phyloP scores from a whole-genome alignment of 2,113 vertebrate species.

The Neolamprologus toae region DNA sequence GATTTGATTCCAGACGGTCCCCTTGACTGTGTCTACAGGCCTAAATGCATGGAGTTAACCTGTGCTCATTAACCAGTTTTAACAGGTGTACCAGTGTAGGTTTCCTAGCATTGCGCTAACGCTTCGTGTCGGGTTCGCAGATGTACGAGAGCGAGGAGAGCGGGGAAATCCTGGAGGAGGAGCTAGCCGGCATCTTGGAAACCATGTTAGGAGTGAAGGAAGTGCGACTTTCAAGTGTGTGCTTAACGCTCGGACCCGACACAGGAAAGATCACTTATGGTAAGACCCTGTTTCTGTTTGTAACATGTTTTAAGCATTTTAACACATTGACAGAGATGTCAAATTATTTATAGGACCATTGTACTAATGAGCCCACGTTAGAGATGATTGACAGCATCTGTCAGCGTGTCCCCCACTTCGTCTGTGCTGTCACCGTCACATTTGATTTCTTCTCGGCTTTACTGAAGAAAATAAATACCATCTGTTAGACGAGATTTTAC shows the following conservation, averaged over 20 bases:
- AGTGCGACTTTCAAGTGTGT: conserved; percentile 71
- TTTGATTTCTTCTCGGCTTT: neutral
- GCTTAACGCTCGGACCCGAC: conserved; percentile 64
- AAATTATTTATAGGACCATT: neutral
- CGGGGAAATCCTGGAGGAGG: conserved; percentile 63
- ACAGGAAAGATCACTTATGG: conserved; percentile 76
- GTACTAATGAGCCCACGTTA: neutral
- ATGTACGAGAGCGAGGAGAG: conserved; percentile 77
- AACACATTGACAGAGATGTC: neutral
- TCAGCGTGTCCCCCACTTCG: neutral
- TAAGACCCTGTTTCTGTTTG: conserved; percentile 48
- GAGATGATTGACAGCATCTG: conserved; percentile 3
- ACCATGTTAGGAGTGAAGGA: conserved; percentile 82
- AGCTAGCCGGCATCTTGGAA: conserved; percentile 78
- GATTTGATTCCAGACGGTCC: neutral
- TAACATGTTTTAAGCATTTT: neutral
- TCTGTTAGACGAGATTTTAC: neutral
- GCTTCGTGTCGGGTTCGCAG: conserved; percentile 36
- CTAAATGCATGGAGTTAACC: neutral
- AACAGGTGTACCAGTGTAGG: neutral
- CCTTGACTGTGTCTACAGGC: neutral
- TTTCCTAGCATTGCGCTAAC: neutral
- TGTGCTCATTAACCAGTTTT: neutral
- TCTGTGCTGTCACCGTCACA: neutral
- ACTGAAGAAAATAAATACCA: neutral